These are phyloP conservation scores for Girardinichthys multiradiatus DNA, from an alignment of 2,113 vertebrate species.

Conservation along the genomic window DNA sequence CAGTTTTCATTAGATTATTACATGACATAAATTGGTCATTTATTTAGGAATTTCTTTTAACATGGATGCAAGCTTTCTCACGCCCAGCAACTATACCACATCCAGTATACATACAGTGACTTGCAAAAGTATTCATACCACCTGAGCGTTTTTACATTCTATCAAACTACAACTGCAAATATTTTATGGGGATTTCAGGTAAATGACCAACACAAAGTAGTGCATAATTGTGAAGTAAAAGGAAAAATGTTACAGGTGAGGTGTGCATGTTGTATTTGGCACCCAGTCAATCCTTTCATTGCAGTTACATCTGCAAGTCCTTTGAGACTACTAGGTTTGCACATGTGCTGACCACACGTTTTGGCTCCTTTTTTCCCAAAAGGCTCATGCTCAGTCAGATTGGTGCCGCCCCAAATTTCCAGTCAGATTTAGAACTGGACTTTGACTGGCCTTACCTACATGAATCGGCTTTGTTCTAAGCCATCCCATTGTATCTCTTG, in stretches of 20 bases:
- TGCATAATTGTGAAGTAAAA: background rate
- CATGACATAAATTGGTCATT: background rate
- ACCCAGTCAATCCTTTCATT: no score
- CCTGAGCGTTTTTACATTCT: background rate
- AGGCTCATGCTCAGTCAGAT: no score
- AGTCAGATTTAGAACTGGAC: no score
- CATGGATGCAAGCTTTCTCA: background rate
- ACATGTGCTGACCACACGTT: no score
- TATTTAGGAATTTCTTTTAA: background rate
- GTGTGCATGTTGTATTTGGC: no score
- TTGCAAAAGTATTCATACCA: background rate
- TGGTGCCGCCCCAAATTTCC: no score
- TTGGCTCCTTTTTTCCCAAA: no score
- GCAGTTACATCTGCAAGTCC: no score
- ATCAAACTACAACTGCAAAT: background rate
- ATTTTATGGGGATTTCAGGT: background rate
- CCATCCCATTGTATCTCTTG: no score
- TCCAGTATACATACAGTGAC: background rate
- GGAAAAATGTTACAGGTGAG: background rate
- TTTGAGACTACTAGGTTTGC: no score
- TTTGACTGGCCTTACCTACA: no score
- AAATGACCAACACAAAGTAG: background rate
- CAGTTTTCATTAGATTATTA: background rate
- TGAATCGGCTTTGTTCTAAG: no score
- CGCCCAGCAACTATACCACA: background rate